Percentiles rank a stretch among this genome's conserved stretches.
These are phyloP conservation scores for Cryptocephalus moraei DNA, from an alignment of 2,888 invertebrate species.

Conservation along the genomic window DNA sequence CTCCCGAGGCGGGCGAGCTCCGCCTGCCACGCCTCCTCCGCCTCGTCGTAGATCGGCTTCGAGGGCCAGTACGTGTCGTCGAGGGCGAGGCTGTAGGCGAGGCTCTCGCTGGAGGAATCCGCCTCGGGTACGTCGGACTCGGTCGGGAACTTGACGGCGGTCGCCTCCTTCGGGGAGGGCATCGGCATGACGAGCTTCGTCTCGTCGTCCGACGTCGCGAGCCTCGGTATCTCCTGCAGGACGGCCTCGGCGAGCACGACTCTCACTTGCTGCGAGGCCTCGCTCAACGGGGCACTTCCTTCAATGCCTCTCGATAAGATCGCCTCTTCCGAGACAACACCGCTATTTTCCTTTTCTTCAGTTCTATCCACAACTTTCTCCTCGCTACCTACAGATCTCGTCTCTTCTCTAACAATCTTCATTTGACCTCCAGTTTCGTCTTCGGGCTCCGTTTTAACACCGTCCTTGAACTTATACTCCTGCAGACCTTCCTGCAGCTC, in stretches of 20 bases:
- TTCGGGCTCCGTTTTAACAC: not conserved
- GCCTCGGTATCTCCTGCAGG: too few species aligned
- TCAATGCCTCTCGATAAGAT: not conserved
- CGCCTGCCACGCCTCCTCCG: slow-evolving; percentile 47
- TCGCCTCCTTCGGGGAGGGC: too few species aligned
- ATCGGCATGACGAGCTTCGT: too few species aligned
- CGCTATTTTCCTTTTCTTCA: not conserved
- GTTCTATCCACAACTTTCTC: not conserved
- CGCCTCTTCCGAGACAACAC: not conserved
- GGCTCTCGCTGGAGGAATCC: not conserved
- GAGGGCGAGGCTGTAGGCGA: not conserved
- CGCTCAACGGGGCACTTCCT: too few species aligned
- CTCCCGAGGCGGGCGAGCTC: slow-evolving; percentile 9
- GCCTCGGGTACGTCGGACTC: too few species aligned
- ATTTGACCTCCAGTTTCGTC: not conserved
- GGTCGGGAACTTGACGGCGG: too few species aligned
- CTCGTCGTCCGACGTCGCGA: too few species aligned
- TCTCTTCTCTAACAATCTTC: not conserved
- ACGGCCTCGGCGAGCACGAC: too few species aligned
- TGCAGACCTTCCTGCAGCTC: not conserved
- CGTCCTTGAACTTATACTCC: not conserved
- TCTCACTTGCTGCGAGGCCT: too few species aligned
- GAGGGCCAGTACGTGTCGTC: slow-evolving; percentile 52
- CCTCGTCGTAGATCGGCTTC: slow-evolving; percentile 53
- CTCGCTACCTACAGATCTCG: not conserved